Base-by-base conservation (phyloP, 2,888 invertebrate species). In the Drosophila colorata region DNA sequence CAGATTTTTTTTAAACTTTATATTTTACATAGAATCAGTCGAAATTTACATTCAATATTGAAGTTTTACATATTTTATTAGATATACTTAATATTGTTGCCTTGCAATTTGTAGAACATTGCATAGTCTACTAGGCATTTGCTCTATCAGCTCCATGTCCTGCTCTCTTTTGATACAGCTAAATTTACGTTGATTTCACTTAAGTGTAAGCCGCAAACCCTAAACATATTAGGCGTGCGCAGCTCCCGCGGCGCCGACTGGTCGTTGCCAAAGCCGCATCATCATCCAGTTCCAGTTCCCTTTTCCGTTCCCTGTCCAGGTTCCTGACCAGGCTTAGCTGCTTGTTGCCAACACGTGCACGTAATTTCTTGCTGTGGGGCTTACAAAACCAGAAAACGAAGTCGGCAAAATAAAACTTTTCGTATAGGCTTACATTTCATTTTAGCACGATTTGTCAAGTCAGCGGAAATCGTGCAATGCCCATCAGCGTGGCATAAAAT, bases 391-490 rank as follows among this genome's bases (percentile, higher is more conserved):
- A 35, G 11, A 43, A 43, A 25, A 44, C n/a, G 2, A 44, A 25
- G 28, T 28, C 8, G 25, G 25, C 7, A 33, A 20, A 20, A 40
- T 33, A 66, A 72, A 74, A 67, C 52, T 69, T 72, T 65, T 59
- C 43, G 64, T 71, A 69, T 78, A 72, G 83, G 83, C 83, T 85
- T 87, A 84, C 87, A 79, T 77, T 82, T 80, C 80, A 80, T 87
- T 85, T 77, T 74, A 70, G 81, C 86, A 86, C 85, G 88, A 88
- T 88, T 86, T 86, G 86, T 86, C 87, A 90, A 89, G 87, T 90
- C 89, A 89, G 88, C 86, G 87, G 86, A 90, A 90, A 87, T 88
- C 90, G 88, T 86, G 87, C 82, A 70, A 84, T 75, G 85, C 77
- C 83, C 78, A 80, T 84, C 85, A 80, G 75, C 74, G 70, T 76